A percentile compares a stretch with the other conserved stretches of the same genome.
Evolutionary conservation across 2,888 invertebrate species (phyloP).

Genomic region (Plemyria rubiginata): DNA sequence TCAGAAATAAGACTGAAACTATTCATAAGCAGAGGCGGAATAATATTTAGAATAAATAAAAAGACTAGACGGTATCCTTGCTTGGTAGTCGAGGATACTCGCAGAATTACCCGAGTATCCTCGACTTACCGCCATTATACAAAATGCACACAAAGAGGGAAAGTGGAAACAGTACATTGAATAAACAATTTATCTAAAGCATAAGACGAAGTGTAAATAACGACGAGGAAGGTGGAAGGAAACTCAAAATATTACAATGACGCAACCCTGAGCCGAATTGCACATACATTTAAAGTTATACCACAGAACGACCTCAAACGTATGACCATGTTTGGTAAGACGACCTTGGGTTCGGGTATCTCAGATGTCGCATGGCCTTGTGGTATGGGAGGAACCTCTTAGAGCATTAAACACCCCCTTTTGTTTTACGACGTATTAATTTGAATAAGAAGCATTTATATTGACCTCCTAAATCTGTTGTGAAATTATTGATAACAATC

Average conservation of each 20-base stretch:
- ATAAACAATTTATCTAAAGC: constrained; percentile 27
- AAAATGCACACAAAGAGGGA: constrained; percentile 19
- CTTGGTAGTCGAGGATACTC: too few species aligned
- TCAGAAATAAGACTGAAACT: constrained; percentile 31
- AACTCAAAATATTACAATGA: constrained; percentile 43
- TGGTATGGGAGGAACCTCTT: constrained; percentile 18
- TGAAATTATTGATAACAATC: constrained; percentile 37
- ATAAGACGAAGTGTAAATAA: constrained; percentile 25
- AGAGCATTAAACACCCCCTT: constrained; percentile 35
- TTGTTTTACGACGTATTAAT: constrained; percentile 45
- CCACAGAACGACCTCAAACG: constrained; percentile 31
- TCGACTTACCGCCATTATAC: constrained; percentile 25
- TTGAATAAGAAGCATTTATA: constrained; percentile 37
- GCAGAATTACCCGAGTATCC: too few species aligned
- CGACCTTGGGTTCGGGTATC: constrained; percentile 37
- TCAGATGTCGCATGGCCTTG: constrained; percentile 32
- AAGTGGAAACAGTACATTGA: constrained; percentile 27
- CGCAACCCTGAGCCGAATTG: constrained; percentile 33
- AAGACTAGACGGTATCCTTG: constrained; percentile 27
- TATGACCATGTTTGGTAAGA: constrained; percentile 38
- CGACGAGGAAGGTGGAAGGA: constrained; percentile 24
- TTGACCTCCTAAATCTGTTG: constrained; percentile 42
- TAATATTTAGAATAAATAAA: constrained; percentile 14
- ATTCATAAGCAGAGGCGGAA: constrained; percentile 32
- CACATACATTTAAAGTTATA: constrained; percentile 31